A percentile compares a stretch with the other conserved stretches of the same genome.
Conservation (phyloP, 2,797 vertebrate species). For the Gymnothorax reevesii region DNA sequence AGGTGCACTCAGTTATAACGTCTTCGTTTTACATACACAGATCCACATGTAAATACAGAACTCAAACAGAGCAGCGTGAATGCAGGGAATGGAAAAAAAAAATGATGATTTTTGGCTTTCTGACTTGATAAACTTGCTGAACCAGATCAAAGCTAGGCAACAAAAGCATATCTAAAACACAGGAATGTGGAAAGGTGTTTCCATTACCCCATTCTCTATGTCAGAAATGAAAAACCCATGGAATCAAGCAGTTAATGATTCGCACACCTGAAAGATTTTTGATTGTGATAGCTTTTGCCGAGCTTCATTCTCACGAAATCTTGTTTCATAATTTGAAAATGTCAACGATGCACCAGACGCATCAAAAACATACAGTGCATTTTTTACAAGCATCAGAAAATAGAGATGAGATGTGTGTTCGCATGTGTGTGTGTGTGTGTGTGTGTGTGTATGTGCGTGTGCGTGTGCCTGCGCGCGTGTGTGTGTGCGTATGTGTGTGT, state of each 20-base stretch:
- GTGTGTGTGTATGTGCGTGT: neutral
- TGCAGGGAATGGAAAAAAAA: conserved; percentile 8
- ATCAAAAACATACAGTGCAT: neutral
- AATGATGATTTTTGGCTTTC: conserved; percentile 58
- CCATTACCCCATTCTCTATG: conserved; percentile 51
- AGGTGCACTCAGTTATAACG: conserved; percentile 46
- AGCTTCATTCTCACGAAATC: conserved; percentile 44
- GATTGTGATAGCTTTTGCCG: conserved; percentile 33
- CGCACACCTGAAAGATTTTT: conserved; percentile 40
- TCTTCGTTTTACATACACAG: conserved; percentile 23
- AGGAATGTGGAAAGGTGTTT: conserved; percentile 58
- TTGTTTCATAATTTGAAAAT: conserved; percentile 16
- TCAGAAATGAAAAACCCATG: conserved; percentile 39
- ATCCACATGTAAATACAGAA: neutral
- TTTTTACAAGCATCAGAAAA: neutral
- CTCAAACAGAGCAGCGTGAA: neutral
- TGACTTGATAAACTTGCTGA: conserved; percentile 67
- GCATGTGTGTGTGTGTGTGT: neutral
- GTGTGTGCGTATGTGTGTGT: neutral
- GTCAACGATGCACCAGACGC: neutral
- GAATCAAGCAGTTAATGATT: conserved; percentile 44
- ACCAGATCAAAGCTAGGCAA: conserved; percentile 42
- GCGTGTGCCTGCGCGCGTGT: too few species aligned
- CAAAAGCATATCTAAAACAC: conserved; percentile 41
- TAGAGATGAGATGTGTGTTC: neutral